These are phyloP conservation scores for Eupleurogrammus muticus DNA, from an alignment of 2,797 vertebrate genomes.

Conservation along the genomic window DNA sequence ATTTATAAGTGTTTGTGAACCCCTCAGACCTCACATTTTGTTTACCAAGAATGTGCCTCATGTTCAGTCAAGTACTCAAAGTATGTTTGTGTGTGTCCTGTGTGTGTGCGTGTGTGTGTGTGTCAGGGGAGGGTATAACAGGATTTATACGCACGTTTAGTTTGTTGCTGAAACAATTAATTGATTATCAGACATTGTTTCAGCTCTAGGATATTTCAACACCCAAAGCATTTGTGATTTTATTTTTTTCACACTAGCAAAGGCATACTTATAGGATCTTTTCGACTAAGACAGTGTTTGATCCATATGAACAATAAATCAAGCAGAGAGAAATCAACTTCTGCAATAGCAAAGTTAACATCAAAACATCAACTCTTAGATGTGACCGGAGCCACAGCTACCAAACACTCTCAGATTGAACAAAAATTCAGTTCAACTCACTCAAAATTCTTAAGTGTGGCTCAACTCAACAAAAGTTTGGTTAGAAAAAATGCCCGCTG, in stretches of 20 bases:
- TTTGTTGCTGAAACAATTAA: too few relatives aligned
- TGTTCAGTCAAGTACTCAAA: too few relatives aligned
- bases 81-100: too few relatives aligned
- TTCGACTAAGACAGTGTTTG: conserved; percentile 21
- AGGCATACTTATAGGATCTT: conserved; percentile 10
- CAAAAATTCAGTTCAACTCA: neutral
- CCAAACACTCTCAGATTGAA: conserved; percentile 12
- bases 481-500: conserved; percentile 4
- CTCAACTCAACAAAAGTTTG: conserved; percentile 24
- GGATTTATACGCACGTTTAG: too few relatives aligned
- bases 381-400: conserved; percentile 6
- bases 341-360: conserved; percentile 1
- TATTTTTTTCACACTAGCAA: conserved; percentile 32
- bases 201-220: neutral
- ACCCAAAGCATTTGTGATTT: neutral
- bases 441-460: neutral
- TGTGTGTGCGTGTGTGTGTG: too few relatives aligned
- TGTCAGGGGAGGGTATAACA: too few relatives aligned
- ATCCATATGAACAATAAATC: conserved; percentile 26
- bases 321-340: conserved; percentile 12
- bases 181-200: too few relatives aligned
- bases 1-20: too few relatives aligned
- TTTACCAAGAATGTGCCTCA: too few relatives aligned
- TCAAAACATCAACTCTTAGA: neutral
- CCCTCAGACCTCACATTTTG: too few relatives aligned